A percentile compares a stretch with the other conserved stretches of the same genome.
Evolutionary conservation across 2,113 vertebrate species (phyloP).

Genomic region (Coturnix japonica): DNA sequence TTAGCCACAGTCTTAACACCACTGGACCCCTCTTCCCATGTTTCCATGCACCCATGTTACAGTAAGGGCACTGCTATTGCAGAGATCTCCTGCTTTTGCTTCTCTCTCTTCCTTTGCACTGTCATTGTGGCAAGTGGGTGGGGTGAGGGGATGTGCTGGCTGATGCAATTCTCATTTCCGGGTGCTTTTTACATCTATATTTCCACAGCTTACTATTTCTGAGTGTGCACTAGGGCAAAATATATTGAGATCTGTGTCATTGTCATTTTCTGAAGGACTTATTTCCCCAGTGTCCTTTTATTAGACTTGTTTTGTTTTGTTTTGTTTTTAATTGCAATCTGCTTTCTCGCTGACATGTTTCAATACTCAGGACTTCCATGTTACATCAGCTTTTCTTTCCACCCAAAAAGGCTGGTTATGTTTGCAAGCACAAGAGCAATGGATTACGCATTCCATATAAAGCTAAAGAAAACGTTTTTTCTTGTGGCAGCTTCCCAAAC

Average conservation of each 20-base stretch:
- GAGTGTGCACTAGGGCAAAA: neutral
- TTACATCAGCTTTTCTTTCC: neutral
- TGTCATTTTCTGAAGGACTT: neutral
- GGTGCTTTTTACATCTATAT: neutral
- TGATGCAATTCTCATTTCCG: constrained; percentile 10
- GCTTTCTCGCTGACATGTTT: neutral
- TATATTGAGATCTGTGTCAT: neutral
- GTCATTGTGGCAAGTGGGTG: neutral
- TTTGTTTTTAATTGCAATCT: neutral
- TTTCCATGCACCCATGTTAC: fast-evolving
- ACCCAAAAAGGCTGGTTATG: neutral
- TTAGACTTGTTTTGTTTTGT: neutral
- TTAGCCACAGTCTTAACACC: neutral
- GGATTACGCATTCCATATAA: neutral
- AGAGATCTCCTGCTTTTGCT: neutral
- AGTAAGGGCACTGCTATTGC: neutral
- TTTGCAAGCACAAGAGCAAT: neutral
- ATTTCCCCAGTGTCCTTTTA: neutral
- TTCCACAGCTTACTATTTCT: neutral
- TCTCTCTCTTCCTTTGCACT: neutral
- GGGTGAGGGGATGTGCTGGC: neutral
- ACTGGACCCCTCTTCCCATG: neutral
- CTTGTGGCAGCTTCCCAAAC: neutral
- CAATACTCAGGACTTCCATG: neutral
- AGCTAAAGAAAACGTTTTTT: neutral